phyloP scores from a whole-genome alignment of 2,888 invertebrate species.

The Sinhomidia bicolor region DNA sequence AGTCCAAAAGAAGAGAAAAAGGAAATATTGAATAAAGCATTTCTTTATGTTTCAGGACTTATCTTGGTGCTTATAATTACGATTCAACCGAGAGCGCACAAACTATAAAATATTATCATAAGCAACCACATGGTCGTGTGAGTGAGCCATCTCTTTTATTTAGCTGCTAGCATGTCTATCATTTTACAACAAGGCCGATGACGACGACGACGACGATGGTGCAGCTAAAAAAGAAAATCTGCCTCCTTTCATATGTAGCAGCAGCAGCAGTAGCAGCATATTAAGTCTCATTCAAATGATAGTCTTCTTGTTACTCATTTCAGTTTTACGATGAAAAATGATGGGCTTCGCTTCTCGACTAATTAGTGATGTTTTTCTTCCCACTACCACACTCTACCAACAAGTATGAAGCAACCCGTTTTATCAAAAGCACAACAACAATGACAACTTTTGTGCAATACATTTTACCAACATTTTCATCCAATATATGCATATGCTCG shows the following conservation, averaged over 20 bases:
- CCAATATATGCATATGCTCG: too few relatives aligned
- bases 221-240: neutral
- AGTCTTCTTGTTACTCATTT: neutral
- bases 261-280: too few relatives aligned
- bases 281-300: neutral
- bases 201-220: neutral
- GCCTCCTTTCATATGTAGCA: neutral
- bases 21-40: too few relatives aligned
- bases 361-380: constrained; percentile 17
- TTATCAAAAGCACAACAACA: neutral
- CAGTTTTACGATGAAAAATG: neutral
- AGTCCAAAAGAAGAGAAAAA: too few relatives aligned
- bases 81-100: too few relatives aligned
- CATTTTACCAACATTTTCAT: too few relatives aligned
- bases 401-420: neutral
- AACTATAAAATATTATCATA: too few relatives aligned
- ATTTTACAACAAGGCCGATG: neutral
- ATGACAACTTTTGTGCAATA: neutral
- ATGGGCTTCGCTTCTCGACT: neutral
- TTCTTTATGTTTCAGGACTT: too few relatives aligned
- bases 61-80: too few relatives aligned
- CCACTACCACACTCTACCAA: neutral
- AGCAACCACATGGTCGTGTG: neutral
- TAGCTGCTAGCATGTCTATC: neutral
- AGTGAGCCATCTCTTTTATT: neutral